A percentile compares a stretch with the other conserved stretches of the same genome.
Conservation (phyloP, 2,113 vertebrate genomes). For the Psammodynastes pulverulentus region DNA sequence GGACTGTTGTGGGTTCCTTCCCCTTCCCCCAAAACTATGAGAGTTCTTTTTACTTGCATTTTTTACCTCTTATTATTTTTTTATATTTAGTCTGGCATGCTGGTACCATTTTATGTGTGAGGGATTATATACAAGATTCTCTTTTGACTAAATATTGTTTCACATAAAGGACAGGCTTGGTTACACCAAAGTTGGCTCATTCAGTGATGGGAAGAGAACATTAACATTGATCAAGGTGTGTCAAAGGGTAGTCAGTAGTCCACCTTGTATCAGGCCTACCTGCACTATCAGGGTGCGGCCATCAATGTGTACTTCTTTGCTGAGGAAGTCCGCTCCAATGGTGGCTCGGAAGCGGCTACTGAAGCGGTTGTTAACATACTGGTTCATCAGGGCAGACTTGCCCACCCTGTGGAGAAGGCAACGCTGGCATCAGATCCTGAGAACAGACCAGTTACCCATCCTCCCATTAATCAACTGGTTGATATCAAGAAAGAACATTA, state of each 20-base stretch:
- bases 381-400: slow-evolving; percentile 29
- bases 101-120: not conserved
- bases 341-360: slow-evolving; percentile 28
- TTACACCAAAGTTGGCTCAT: not conserved
- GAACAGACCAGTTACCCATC: not conserved
- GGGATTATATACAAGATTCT: not conserved
- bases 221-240: not conserved
- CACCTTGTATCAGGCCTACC: not conserved
- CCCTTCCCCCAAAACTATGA: not conserved
- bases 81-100: not conserved
- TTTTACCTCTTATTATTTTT: not conserved
- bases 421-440: not conserved
- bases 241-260: not conserved
- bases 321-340: slow-evolving; percentile 25
- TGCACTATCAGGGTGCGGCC: not conserved
- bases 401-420: not conserved
- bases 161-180: not conserved
- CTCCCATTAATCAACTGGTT: not conserved
- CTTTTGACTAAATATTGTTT: not conserved
- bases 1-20: not conserved
- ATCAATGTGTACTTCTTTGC: slow-evolving; percentile 20
- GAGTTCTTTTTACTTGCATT: not conserved
- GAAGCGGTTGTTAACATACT: slow-evolving; percentile 27
- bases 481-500: not conserved
- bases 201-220: not conserved